Base-by-base conservation (phyloP, 1,140 invertebrate species). In the Drosophila truncata region DNA sequence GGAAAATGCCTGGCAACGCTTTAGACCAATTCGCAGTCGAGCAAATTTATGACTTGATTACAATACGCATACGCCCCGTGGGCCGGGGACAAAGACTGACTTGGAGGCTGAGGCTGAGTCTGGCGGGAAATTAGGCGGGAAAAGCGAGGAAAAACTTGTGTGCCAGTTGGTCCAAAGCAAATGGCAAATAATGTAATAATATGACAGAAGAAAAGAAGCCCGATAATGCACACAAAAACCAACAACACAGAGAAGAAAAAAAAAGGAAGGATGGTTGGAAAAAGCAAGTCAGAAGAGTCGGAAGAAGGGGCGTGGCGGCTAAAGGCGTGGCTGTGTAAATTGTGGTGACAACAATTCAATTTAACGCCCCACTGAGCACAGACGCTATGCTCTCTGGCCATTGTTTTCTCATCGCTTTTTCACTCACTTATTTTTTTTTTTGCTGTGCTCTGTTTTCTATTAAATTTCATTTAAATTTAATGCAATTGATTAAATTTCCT, bases 1-100 rank as follows among this genome's bases (percentile, higher is more conserved):
- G 46, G 44, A 41, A 47, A 58, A 58, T 71, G 52, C 44, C 66
- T 70, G 73, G 67, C 63, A 85, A 81, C 67, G 78, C 63, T 70
- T 80, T 81, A 64, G 83, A 78, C 82, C 82, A 71, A 80, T 81
- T 85, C 62, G 67, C 73, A 84, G 74, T 84, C 64, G 80, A 62
- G 73, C 77, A 60, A 87, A 87, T 87, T 87, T 87, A 88, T 90
- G 85, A 84, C 84, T 90, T 90, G 84, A 88, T 87, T 86, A 84
- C 82, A 84, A 84, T 81, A 71, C 75, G 82, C 66, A 76, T 47
- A 57, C 42, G 27, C 50, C 31, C 55, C 55, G 49, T 71, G 52
- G 69, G 64, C 33, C 33, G 65, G 41, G 35, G 42, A 70, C 47
- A 70, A 67, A 46, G 47, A 42, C 23, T 42, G 23, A 47, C 25